A percentile compares a stretch with the other conserved stretches of the same genome.
Evolutionary conservation across 2,113 vertebrate genomes (phyloP).

Genomic region (Callithrix jacchus): DNA sequence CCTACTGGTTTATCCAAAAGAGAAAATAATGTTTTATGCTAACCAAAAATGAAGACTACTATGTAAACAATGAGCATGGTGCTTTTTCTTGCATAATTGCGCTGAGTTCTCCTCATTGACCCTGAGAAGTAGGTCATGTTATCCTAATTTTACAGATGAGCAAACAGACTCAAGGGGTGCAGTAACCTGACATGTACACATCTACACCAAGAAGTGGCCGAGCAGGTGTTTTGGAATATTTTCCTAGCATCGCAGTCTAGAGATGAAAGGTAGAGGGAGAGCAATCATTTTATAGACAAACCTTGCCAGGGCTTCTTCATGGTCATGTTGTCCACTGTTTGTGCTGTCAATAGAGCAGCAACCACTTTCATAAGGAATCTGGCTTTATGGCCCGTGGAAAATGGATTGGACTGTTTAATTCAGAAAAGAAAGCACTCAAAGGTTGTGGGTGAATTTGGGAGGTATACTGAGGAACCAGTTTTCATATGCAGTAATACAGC

Average conservation of each 20-base stretch:
- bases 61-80: background rate
- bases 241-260: background rate
- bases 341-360: background rate
- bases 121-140: background rate
- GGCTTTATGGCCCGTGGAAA: background rate
- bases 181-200: background rate
- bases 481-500: background rate
- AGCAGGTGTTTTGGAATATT: background rate
- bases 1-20: background rate
- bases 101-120: background rate
- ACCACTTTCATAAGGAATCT: background rate
- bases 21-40: background rate
- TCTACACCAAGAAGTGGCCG: background rate
- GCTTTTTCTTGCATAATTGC: background rate
- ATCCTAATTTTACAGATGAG: background rate
- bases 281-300: background rate
- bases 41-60: background rate
- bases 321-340: background rate
- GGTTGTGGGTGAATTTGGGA: conserved; percentile 4
- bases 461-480: background rate
- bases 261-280: background rate
- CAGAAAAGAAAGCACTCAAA: background rate
- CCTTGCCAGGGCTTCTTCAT: too few species aligned
- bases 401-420: background rate
- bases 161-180: background rate